Evolutionary conservation across 1,140 invertebrate species (phyloP).

Genomic region (Caenorhabditis briggsae): DNA sequence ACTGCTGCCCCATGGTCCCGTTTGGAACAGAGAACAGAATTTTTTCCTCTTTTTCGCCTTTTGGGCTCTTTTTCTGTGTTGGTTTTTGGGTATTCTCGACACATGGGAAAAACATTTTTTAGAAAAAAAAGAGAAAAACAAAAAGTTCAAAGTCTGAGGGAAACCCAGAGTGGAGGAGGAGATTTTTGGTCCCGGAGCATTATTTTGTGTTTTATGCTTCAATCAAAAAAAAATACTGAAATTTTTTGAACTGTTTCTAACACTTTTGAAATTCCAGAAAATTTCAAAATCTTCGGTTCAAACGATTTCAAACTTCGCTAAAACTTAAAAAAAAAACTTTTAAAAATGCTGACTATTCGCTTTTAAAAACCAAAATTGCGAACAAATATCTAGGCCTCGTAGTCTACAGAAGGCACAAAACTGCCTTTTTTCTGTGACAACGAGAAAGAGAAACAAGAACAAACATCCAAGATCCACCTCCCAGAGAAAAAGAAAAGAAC

Average conservation of each 20-base stretch:
- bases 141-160: constrained; percentile 30
- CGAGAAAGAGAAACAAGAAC: neutral
- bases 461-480: neutral
- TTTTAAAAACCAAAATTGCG: too few relatives aligned
- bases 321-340: too few relatives aligned
- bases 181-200: neutral
- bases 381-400: neutral
- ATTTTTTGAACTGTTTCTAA: too few relatives aligned
- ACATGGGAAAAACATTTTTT: neutral
- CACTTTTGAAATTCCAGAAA: too few relatives aligned
- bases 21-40: constrained; percentile 8
- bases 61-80: neutral
- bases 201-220: neutral
- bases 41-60: too few relatives aligned
- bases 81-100: neutral
- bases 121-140: neutral
- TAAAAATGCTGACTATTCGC: too few relatives aligned
- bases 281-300: too few relatives aligned
- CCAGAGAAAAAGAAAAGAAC: too few relatives aligned
- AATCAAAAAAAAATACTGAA: too few relatives aligned
- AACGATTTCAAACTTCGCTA: too few relatives aligned
- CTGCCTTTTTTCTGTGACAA: neutral
- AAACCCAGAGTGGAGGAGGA: neutral
- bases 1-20: neutral
- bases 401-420: neutral